A percentile compares a stretch with the other conserved stretches of the same genome.
Conservation (phyloP, 2,113 vertebrate genomes). For the Mormoops blainvillei region DNA sequence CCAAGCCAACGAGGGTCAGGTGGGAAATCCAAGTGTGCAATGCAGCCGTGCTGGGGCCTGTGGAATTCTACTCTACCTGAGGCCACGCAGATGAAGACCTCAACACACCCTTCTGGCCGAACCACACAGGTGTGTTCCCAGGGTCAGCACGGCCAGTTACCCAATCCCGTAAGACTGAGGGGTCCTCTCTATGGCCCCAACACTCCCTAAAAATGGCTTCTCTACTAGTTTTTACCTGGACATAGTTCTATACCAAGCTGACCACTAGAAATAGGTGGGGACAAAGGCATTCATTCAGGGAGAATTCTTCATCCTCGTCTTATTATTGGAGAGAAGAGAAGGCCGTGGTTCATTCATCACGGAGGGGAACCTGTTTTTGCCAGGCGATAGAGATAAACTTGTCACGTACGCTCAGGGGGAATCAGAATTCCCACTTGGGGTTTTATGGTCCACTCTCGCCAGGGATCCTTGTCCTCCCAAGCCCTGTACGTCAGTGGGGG, state of each 20-base stretch:
- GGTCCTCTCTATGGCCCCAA: not conserved
- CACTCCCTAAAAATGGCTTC: not conserved
- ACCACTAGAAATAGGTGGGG: not conserved
- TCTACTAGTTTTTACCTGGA: not conserved
- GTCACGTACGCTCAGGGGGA: not conserved
- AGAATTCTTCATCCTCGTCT: not conserved
- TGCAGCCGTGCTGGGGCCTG: not conserved
- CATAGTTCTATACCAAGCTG: not conserved
- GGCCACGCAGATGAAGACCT: not conserved
- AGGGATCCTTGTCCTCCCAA: not conserved
- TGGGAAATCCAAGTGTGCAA: not conserved
- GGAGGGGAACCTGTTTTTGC: not conserved
- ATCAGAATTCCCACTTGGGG: not conserved
- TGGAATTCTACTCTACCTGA: not conserved
- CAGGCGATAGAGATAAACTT: not conserved
- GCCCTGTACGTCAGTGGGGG: not conserved
- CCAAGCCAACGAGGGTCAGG: not conserved
- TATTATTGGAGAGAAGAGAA: not conserved
- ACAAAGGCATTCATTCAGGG: not conserved
- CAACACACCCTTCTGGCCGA: fast-evolving
- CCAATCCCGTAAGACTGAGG: not conserved
- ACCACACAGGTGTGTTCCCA: not conserved
- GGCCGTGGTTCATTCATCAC: not conserved
- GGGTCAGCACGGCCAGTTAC: fast-evolving
- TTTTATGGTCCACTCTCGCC: not conserved